Conservation (phyloP, 2,797 vertebrate genomes). For the Poeciliopsis infans region DNA sequence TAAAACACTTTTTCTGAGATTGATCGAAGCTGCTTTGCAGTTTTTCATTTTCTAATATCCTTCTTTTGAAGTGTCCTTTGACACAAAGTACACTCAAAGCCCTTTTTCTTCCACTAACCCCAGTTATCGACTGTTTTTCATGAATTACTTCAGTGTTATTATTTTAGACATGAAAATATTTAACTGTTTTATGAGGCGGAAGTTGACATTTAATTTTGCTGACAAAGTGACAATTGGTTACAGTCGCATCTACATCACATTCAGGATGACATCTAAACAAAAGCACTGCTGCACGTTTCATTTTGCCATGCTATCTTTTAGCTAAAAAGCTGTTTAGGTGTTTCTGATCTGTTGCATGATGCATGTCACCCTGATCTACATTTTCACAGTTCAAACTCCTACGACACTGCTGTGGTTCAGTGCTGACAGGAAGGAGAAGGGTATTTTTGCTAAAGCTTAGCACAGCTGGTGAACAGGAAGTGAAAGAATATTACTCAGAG, state of each 20-base stretch:
- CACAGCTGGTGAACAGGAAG: conserved; percentile 56
- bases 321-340: conserved; percentile 1
- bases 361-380: not conserved
- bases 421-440: conserved; percentile 38
- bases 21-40: not conserved
- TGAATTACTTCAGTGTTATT: not conserved
- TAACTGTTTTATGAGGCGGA: not conserved
- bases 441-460: conserved; percentile 5
- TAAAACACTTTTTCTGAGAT: not conserved
- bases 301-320: not conserved
- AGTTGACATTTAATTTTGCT: conserved; percentile 1
- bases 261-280: not conserved
- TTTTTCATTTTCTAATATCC: not conserved
- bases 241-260: not conserved
- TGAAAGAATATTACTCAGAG: conserved; percentile 4
- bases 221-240: not conserved
- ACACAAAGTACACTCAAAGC: not conserved
- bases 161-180: not conserved
- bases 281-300: not conserved
- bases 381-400: not conserved
- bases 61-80: not conserved
- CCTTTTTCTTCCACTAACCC: not conserved
- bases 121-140: not conserved
- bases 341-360: not conserved
- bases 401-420: not conserved